A percentile compares a stretch with the other conserved stretches of the same genome.
Evolutionary conservation across 2,888 invertebrate species (phyloP).

Genomic region (Cheilosia scutellata): DNA sequence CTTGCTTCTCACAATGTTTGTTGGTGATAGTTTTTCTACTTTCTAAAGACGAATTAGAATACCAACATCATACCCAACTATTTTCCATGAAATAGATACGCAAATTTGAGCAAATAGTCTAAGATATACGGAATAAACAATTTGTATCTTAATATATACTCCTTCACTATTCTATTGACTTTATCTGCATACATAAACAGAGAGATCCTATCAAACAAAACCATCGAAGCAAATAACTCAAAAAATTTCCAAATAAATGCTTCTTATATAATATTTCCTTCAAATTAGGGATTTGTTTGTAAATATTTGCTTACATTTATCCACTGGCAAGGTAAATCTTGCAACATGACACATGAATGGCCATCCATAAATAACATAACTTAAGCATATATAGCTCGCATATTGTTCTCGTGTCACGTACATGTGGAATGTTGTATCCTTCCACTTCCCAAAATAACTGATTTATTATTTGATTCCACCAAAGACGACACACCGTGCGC

Average conservation of each 20-base stretch:
- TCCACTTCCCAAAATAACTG: slow-evolving; percentile 44
- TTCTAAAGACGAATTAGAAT: no score
- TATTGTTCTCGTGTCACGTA: slow-evolving; percentile 37
- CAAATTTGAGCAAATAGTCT: no score
- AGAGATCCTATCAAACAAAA: no score
- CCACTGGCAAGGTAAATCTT: slow-evolving; percentile 22
- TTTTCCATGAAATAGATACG: no score
- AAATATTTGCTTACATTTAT: slow-evolving; percentile 50
- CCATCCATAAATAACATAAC: slow-evolving; percentile 47
- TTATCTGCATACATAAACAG: no score
- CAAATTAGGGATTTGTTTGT: slow-evolving; percentile 10
- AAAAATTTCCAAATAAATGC: slow-evolving; percentile 2
- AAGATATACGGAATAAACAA: no score
- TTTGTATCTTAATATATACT: no score
- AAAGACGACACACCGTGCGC: slow-evolving; percentile 21
- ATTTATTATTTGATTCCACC: slow-evolving; percentile 66
- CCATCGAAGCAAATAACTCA: no score
- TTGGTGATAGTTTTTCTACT: no score
- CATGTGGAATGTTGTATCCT: slow-evolving; percentile 33
- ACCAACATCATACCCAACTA: no score
- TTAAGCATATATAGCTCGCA: slow-evolving; percentile 7
- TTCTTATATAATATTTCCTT: neutral
- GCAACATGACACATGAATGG: slow-evolving; percentile 51
- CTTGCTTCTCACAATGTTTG: no score
- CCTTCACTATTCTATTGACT: no score